Evolutionary conservation across 1,140 invertebrate genomes (phyloP).

Genomic region (Drosophila pectinifera): DNA sequence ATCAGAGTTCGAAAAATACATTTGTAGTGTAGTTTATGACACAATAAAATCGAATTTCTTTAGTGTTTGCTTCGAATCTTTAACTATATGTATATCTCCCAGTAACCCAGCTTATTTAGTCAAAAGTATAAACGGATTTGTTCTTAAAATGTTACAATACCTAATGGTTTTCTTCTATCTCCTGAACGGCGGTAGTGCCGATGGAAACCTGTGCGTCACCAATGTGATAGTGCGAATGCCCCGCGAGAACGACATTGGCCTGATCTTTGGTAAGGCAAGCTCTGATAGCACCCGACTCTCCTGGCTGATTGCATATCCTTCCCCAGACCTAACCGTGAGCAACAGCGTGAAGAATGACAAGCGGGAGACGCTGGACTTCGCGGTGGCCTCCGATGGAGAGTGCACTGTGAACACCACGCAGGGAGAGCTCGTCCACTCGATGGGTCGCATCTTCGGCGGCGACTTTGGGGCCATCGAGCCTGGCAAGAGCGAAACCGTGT

Average conservation of each 20-base stretch:
- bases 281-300: fast-evolving
- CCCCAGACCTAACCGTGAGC: constrained; percentile 59
- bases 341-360: constrained; percentile 36
- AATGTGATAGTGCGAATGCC: constrained; percentile 67
- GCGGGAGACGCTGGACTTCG: constrained; percentile 53
- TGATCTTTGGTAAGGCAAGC: constrained; percentile 65
- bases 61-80: no score
- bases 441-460: constrained; percentile 61
- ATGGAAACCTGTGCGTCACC: constrained; percentile 37
- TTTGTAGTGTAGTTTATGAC: no score
- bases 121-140: background rate
- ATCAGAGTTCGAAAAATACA: no score
- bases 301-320: background rate
- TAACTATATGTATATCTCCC: no score
- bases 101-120: constrained; percentile 3
- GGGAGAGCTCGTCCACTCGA: constrained; percentile 42
- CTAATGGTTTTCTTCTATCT: constrained; percentile 33
- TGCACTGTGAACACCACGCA: constrained; percentile 63
- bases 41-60: no score
- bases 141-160: constrained; percentile 46
- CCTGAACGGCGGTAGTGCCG: constrained; percentile 7
- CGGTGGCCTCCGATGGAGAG: constrained; percentile 48
- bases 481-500: constrained; percentile 62
- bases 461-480: constrained; percentile 65
- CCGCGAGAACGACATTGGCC: constrained; percentile 62